These are phyloP conservation scores for Labia minor DNA, from an alignment of 2,888 invertebrate species.

Conservation along the genomic window DNA sequence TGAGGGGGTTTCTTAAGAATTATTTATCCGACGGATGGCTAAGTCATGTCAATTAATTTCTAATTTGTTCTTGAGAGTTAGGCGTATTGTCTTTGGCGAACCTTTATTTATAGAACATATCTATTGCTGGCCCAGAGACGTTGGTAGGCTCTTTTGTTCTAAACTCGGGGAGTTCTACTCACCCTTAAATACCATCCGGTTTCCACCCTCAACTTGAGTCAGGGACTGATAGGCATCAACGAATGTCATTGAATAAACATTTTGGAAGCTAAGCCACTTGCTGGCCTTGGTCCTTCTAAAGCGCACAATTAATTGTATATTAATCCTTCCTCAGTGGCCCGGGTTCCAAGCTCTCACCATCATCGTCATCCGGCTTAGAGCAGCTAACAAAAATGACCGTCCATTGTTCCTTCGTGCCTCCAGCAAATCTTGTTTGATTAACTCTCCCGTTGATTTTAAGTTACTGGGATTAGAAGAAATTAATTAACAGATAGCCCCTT, in stretches of 20 bases:
- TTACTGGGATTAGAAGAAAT: slow-evolving; percentile 8
- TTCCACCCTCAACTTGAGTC: too few relatives aligned
- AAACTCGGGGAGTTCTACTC: not conserved
- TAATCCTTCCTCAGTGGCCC: not conserved
- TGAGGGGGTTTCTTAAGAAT: not conserved
- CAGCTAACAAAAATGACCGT: slow-evolving; percentile 13
- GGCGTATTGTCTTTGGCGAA: not conserved
- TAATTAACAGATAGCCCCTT: slow-evolving; percentile 8
- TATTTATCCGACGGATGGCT: slow-evolving; percentile 13
- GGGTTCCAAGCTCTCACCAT: not conserved
- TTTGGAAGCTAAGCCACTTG: slow-evolving; percentile 7
- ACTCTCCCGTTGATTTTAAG: slow-evolving; percentile 13
- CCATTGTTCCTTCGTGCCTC: not conserved
- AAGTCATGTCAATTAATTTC: slow-evolving; percentile 8
- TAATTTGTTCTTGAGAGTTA: not conserved
- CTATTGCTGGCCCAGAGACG: not conserved
- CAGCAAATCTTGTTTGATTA: slow-evolving; percentile 8
- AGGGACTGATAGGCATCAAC: slow-evolving; percentile 3
- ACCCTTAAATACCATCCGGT: not conserved
- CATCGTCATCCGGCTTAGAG: slow-evolving; percentile 3
- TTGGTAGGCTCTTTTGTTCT: not conserved
- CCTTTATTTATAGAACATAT: slow-evolving; percentile 1
- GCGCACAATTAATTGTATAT: slow-evolving; percentile 13
- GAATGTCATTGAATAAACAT: not conserved
- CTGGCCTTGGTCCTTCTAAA: slow-evolving; percentile 1